Conservation (phyloP, 2,113 vertebrate species). For the Corythoichthys intestinalis region DNA sequence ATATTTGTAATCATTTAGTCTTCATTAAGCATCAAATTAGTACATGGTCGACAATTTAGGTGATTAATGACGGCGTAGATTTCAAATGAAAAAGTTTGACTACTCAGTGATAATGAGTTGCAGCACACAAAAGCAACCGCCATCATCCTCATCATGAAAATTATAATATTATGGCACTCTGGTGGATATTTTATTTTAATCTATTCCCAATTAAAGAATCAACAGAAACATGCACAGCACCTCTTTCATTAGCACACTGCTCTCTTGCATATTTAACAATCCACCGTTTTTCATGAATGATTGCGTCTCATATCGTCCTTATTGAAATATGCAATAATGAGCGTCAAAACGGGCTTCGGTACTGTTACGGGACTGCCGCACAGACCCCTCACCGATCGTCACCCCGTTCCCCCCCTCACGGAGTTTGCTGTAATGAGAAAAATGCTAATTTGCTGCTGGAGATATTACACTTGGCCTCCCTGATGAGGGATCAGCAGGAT, state of each 20-base stretch:
- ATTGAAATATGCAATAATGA: neutral
- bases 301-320: neutral
- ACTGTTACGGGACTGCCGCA: neutral
- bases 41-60: neutral
- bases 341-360: neutral
- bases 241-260: slow-evolving; percentile 1
- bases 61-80: neutral
- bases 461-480: slow-evolving; percentile 63
- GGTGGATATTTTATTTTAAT: neutral
- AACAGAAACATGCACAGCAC: neutral
- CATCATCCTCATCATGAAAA: neutral
- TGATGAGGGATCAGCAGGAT: slow-evolving; percentile 69
- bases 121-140: neutral
- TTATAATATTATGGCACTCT: neutral
- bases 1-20: no score
- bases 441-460: slow-evolving; percentile 67
- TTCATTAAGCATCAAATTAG: neutral
- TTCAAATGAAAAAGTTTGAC: neutral
- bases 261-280: slow-evolving; percentile 3
- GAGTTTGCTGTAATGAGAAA: slow-evolving; percentile 69
- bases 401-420: neutral
- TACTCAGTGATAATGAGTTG: neutral
- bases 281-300: neutral
- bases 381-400: neutral
- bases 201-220: neutral